A percentile compares a stretch with the other conserved stretches of the same genome.
Evolutionary conservation across 2,113 vertebrate genomes (phyloP).

Genomic region (Vimba vimba): DNA sequence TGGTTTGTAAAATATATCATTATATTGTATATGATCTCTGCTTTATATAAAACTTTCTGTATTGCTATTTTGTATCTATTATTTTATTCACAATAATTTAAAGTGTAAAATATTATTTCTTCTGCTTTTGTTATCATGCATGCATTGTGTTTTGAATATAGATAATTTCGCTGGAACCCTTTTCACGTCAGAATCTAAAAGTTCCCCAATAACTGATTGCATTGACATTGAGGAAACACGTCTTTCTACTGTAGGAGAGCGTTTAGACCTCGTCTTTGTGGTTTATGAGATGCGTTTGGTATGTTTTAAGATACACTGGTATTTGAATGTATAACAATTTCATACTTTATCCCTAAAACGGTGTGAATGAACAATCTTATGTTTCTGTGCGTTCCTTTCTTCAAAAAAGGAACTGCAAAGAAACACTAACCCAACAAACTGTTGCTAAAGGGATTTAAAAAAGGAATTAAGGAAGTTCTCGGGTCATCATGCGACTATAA

Average conservation of each 20-base stretch:
- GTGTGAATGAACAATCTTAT: neutral
- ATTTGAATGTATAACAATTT: neutral
- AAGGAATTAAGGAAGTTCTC: neutral
- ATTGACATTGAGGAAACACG: neutral
- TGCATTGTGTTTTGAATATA: no score
- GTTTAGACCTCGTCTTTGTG: neutral
- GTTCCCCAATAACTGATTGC: neutral
- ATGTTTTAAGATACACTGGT: neutral
- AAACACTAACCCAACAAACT: neutral
- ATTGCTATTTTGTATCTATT: no score
- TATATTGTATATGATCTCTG: neutral
- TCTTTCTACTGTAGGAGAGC: neutral
- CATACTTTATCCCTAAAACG: neutral
- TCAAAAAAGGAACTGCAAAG: neutral
- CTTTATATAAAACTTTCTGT: no score
- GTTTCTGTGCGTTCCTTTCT: neutral
- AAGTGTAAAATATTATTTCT: neutral
- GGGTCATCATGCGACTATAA: fast-evolving
- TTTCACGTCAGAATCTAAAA: neutral
- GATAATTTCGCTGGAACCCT: no score
- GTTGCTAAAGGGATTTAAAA: neutral
- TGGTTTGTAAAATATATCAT: neutral
- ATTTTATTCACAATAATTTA: neutral
- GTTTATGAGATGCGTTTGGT: neutral
- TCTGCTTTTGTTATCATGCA: no score